Evolutionary conservation across 1,140 invertebrate genomes (phyloP), one percentile per base, ranked within the genome.

Genomic region (Cydia splendana): DNA sequence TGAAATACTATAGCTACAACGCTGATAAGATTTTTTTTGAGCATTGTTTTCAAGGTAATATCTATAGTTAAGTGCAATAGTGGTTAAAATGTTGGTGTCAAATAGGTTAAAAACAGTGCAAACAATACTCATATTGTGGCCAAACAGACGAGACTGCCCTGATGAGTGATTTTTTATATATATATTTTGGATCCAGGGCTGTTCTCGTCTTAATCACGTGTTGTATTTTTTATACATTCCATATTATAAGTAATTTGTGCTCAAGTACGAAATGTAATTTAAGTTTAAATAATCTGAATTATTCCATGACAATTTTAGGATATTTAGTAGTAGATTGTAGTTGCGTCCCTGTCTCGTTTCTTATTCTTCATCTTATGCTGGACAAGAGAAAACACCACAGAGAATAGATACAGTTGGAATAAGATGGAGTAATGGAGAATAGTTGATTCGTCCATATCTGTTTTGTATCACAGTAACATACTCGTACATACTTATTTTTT

Each of bases 151-250:
- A 62, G 67, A 42, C 67, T n/a, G 67, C 38, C 38, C 38, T 67
- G 65, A 38, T 38, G 67, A 71, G 67, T 71, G 67, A 71, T 71
- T 71, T 65, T 71, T 71, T 71, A 71, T 71, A 71, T 71, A 38
- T 71, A 71, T 71, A 71, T 38, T 71, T 71, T 71, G 67, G 28
- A 38, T 18, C 67, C 67, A 42, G 30, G 67, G n/a, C 38, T 5
- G 67, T n/a, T 45, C 67, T 38, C 67, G 34, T 71, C 30, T 71
- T 13, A 42, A 18, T 45, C 67, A 42, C 67, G 13, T 71, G 67
- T 71, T 71, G 67, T 71, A 71, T 71, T 71, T 71, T 53, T 71
- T 71, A 71, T 18, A 71, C 67, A 71, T 71, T 71, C 67, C 67
- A 71, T 71, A 71, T 38, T 38, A 38, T 71, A 42, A 71, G 67